Evolutionary conservation across 2,113 vertebrate species (phyloP).

Genomic region (Oophaga pumilio): DNA sequence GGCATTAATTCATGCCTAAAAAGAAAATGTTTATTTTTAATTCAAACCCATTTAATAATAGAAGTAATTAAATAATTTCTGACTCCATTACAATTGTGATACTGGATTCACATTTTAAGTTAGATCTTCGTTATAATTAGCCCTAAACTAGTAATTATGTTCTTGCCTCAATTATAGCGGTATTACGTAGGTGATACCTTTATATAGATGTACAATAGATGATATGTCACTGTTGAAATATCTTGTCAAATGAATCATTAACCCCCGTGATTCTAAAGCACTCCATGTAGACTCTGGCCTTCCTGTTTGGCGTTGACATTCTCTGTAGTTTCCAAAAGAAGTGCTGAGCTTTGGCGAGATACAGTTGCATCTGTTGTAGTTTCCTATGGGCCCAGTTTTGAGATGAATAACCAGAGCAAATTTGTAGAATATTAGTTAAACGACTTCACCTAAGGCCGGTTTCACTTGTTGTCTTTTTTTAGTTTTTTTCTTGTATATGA

Average conservation of each 20-base stretch:
- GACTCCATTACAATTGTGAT: too few species aligned
- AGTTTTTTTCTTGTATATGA: too few species aligned
- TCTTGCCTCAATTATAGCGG: not conserved
- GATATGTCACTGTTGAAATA: not conserved
- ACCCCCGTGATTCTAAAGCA: not conserved
- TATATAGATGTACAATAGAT: not conserved
- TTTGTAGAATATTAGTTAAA: not conserved
- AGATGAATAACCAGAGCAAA: not conserved
- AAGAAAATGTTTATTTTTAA: too few species aligned
- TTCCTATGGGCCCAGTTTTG: not conserved
- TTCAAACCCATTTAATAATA: too few species aligned
- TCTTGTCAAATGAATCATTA: not conserved
- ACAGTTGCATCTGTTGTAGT: conserved; percentile 21
- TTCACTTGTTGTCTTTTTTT: too few species aligned
- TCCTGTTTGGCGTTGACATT: not conserved
- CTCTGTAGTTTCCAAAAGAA: conserved; percentile 15
- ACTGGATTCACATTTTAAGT: not conserved
- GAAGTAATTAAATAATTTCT: not conserved
- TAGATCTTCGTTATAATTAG: too few species aligned
- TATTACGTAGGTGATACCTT: not conserved
- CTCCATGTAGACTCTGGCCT: conserved; percentile 1
- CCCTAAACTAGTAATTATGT: not conserved
- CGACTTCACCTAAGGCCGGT: not conserved
- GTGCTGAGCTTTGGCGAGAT: not conserved
- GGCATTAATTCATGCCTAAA: too few species aligned